phyloP scores from a whole-genome alignment of 2,797 vertebrate genomes.

The Mormyrus hasselquistii region DNA sequence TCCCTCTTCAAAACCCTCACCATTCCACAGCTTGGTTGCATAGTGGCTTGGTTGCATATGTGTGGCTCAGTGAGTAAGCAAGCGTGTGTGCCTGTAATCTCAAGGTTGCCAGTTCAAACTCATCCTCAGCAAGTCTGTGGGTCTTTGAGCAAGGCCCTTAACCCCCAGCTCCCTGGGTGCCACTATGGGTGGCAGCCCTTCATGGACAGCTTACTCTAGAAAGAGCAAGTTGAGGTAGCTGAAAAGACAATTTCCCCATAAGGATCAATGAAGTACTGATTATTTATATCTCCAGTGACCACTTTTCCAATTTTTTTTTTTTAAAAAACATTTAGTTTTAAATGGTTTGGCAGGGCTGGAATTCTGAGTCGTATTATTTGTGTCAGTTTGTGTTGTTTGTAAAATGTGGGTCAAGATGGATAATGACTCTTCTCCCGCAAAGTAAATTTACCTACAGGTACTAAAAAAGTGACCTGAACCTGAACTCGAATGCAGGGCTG shows the following conservation, averaged over 20 bases:
- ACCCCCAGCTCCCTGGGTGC: too few species aligned
- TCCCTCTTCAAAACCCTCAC: background rate
- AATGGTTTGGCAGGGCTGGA: background rate
- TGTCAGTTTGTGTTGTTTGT: background rate
- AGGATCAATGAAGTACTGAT: background rate
- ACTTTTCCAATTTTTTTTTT: background rate
- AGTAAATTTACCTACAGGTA: background rate
- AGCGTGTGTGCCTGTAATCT: too few species aligned
- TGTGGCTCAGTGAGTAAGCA: too few species aligned
- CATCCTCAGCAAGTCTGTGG: too few species aligned
- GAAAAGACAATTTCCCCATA: too few species aligned
- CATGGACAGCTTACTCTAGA: too few species aligned
- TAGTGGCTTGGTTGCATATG: background rate
- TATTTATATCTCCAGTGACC: background rate
- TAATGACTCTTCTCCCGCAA: background rate
- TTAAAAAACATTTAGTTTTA: background rate
- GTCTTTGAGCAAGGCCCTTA: too few species aligned
- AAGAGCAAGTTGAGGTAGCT: too few species aligned
- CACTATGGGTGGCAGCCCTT: too few species aligned
- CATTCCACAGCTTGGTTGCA: background rate
- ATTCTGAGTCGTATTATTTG: background rate
- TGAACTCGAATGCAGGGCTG: background rate
- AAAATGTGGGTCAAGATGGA: background rate
- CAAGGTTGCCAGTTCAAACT: too few species aligned
- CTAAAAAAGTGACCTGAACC: background rate